Evolutionary conservation across 2,113 vertebrate genomes (phyloP), one percentile per base, ranked within the genome.

Genomic region (Patagioenas fasciata): DNA sequence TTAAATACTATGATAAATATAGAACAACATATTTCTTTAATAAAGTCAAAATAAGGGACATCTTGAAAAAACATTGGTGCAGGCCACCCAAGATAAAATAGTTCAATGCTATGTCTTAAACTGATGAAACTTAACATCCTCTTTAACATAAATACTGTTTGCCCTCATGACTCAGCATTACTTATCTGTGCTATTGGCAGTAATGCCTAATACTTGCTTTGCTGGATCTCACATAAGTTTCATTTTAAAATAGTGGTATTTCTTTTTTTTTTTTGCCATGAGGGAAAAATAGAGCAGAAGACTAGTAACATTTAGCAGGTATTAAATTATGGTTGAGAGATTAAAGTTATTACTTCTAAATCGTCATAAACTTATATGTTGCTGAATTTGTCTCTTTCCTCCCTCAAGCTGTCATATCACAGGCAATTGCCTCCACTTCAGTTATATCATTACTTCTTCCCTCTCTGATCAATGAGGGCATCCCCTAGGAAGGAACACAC

Each of bases 291-390:
- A 78, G 29, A 86, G 31, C 20, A 81, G 64, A 85, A 80, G 60
- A 80, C 20, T 61, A 85, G 32, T 47, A 95, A 90, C 85, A 90
- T 54, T 60, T 74, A 89, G 70, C 58, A 65, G 44, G 13, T 65
- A 94, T 91, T 73, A 88, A 94, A 94, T 94, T 94, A 77, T 56
- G 23, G 51, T 80, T 91, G 64, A 80, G 47, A 92, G 47, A 96
- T 91, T 91, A 85, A 91, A 91, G 62, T 81, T 82, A 95, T 88
- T 92, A 62, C 36, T 93, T 91, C 82, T 94, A 70, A 95, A 93
- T 73, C 83, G 57, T 89, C 62, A 80, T 85, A 94, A 96, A 94
- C 66, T 70, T 74, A 51, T 77, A 47, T 12, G 54, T 65, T 96
- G 53, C 74, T 89, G 85, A 89, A 70, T 96, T 89, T 85, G 51